phyloP scores from a whole-genome alignment of 2,113 vertebrate species.

The Chloropsis hardwickii region DNA sequence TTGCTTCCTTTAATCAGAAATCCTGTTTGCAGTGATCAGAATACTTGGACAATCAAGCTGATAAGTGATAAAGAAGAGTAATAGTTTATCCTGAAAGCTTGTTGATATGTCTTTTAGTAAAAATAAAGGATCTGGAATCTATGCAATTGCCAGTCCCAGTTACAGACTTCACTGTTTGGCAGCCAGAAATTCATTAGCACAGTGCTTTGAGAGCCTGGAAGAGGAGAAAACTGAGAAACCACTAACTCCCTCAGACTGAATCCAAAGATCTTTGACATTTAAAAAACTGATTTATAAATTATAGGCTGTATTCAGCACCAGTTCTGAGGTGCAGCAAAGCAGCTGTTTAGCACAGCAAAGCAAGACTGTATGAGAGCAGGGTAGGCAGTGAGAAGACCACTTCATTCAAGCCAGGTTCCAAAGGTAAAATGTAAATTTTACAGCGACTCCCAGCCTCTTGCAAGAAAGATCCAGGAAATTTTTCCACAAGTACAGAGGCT shows the following conservation, averaged over 20 bases:
- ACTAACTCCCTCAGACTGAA: neutral
- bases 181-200: slow-evolving; percentile 12
- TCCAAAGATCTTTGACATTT: neutral
- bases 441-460: neutral
- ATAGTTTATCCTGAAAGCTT: neutral
- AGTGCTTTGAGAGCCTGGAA: neutral
- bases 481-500: slow-evolving; percentile 6
- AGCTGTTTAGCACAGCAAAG: neutral
- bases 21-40: neutral
- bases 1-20: neutral
- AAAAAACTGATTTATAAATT: neutral
- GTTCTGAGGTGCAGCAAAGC: neutral
- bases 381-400: neutral
- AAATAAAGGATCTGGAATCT: slow-evolving; percentile 8
- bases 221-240: neutral
- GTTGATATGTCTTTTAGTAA: neutral
- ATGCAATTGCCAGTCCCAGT: neutral
- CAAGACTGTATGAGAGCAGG: neutral
- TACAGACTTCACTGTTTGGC: neutral
- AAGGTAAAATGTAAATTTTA: slow-evolving; percentile 14
- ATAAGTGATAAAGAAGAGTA: neutral
- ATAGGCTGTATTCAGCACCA: neutral
- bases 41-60: neutral
- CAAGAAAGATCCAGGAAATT: neutral
- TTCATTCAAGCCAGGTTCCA: neutral